Base-by-base conservation (phyloP, 2,113 vertebrate genomes). In the Atractosteus spatula region DNA sequence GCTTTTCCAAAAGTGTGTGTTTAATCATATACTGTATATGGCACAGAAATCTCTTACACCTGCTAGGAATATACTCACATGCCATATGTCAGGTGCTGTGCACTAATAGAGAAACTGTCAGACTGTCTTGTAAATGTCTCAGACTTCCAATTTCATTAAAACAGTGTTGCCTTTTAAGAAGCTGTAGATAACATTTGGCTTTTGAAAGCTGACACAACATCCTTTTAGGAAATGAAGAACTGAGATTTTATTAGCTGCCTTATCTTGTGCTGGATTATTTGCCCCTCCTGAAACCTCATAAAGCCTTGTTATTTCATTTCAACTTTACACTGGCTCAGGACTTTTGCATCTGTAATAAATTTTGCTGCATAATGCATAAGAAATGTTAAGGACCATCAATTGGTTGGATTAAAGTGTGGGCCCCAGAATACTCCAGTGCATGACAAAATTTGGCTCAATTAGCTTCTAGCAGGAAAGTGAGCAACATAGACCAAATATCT, bases 171-270 rank as follows among this genome's bases (percentile, higher is more conserved):
- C 59, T 80, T 61, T 68, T 69, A 54, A 42, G 55, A 67, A 51
- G 17, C 2, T 12, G 69, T 73, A 74, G 82, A 87, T 82, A 79
- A 76, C 17, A 11, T 76, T 67, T 69, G 63, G 41, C 68, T 73
- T 77, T 64, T 69, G 72, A 74, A 74, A 71, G n/a, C 43, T 45
- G 67, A 42, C 70, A 66, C 71, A 68, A 76, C 77, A 72, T 76
- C 77, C 78, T 88, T 86, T 87, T 85, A 85, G 86, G 86, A 89
- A 89, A 92, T 89, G 82, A 92, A 90, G 87, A 68, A 63, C 71
- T 76, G 78, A 74, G 77, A 41, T 82, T 81, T 88, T 85, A 85
- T 89, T 85, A 87, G 81, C 81, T 81, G 75, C 70, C 83, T 89
- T 89, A 91, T 91, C 91, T 82, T 47, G 12, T 64, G 63, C 16